Evolutionary conservation across 2,888 invertebrate species (phyloP).

Genomic region (Plagiodera versicolora): DNA sequence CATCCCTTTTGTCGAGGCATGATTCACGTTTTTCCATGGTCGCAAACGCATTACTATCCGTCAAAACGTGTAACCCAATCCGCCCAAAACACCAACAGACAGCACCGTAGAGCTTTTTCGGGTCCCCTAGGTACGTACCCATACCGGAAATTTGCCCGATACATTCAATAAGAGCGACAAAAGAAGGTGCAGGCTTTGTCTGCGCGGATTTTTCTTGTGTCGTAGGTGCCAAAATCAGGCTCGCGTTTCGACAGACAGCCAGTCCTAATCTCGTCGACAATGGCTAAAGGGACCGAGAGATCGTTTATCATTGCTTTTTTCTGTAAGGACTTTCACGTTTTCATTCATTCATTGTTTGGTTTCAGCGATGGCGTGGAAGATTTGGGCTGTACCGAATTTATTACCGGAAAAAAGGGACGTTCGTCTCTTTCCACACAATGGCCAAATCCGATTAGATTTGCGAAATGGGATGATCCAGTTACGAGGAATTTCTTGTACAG

Average conservation of each 20-base stretch:
- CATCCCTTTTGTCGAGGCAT: conserved; percentile 4
- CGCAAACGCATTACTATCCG: conserved; percentile 10
- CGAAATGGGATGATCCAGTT: not conserved
- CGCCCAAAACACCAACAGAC: not conserved
- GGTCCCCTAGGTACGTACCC: too few relatives aligned
- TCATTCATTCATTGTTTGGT: not conserved
- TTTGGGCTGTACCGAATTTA: not conserved
- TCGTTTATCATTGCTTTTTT: conserved; percentile 4
- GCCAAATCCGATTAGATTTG: not conserved
- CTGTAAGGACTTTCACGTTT: not conserved
- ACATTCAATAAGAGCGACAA: not conserved
- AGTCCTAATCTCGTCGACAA: conserved; percentile 8
- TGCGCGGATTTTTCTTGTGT: not conserved
- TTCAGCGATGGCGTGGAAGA: not conserved
- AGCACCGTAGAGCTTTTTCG: too few relatives aligned
- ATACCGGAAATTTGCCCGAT: not conserved
- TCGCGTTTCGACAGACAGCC: conserved; percentile 8
- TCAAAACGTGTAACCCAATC: conserved; percentile 16
- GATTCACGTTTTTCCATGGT: not conserved
- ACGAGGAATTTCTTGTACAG: too few relatives aligned
- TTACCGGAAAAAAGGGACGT: not conserved
- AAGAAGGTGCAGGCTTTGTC: not conserved
- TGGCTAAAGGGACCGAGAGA: conserved; percentile 2
- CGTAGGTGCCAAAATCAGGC: conserved; percentile 12
- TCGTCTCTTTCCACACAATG: not conserved